These are phyloP conservation scores for Acromyrmex heyeri DNA, from an alignment of 1,140 invertebrate species.

Conservation along the genomic window DNA sequence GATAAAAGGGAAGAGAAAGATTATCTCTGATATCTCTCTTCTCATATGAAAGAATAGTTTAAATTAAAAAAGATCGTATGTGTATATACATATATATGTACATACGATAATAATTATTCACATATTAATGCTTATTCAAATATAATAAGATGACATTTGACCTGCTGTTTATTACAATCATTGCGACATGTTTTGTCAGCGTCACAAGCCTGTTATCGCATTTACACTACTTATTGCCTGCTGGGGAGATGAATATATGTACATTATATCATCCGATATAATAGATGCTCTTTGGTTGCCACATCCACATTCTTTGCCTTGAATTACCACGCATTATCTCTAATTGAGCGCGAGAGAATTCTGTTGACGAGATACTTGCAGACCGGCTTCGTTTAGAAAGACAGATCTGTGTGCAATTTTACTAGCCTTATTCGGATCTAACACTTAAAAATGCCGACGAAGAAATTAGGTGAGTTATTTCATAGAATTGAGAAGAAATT, in stretches of 20 bases:
- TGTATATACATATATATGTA: neutral
- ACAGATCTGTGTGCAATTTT: neutral
- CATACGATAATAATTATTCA: too few species aligned
- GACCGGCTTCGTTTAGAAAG: neutral
- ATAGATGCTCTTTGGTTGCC: neutral
- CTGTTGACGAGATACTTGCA: neutral
- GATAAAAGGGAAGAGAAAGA: neutral
- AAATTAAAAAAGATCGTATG: neutral
- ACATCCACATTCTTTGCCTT: neutral
- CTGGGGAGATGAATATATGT: neutral
- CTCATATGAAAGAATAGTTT: neutral
- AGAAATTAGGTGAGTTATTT: constrained; percentile 69
- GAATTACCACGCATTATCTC: neutral
- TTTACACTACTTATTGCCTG: constrained; percentile 1
- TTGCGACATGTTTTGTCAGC: constrained; percentile 48
- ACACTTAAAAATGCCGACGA: constrained; percentile 62
- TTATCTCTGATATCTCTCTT: neutral
- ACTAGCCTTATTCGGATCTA: neutral
- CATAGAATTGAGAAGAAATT: neutral
- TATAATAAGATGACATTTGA: constrained; percentile 64
- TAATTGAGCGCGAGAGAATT: neutral
- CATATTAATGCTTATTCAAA: constrained; percentile 18
- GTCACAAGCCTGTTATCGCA: neutral
- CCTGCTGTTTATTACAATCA: neutral
- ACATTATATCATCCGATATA: constrained; percentile 6